Evolutionary conservation across 1,140 invertebrate genomes (phyloP), one percentile per base, ranked within the genome.

Genomic region (Cecropterus lyciades): DNA sequence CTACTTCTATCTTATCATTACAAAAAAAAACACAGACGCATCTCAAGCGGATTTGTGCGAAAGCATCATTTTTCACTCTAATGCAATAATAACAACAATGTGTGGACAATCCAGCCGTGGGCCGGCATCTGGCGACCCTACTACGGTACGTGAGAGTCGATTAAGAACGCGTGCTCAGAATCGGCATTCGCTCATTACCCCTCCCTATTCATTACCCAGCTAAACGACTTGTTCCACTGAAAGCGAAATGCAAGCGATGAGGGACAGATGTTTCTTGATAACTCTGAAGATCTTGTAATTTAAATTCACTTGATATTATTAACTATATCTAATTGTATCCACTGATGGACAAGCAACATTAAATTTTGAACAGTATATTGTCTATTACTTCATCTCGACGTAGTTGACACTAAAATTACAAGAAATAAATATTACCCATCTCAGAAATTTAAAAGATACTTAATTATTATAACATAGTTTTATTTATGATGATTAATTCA

Each of bases 141-240:
- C 30, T 49, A 65, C 30, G 33, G 65, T 46, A 69, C 73, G 65
- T 80, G 56, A 63, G 75, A 79, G 75, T 82, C 82, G 80, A 86
- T 85, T 87, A 85, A 81, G 76, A 74, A 70, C 69, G 76, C 84
- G 85, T 87, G 84, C 77, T 76, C 72, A 46, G 83, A 86, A 89
- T 87, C 77, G 76, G 75, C 75, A 80, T 79, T 79, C 72, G 78
- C 77, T 89, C 82, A 85, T 87, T 89, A 85, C 74, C 71, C 73
- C 77, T 67, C 83, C 79, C 81, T 83, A 81, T 83, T 84, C 82
- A 81, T 89, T 85, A 87, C 77, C 72, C 69, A 70, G 56, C 76
- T 81, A 79, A 83, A 79, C 84, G 82, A 84, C 73, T 82, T 16
- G 59, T 40, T 51, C 30, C 37, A 63, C 59, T 30, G 9, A 33